Percentiles rank a stretch among this genome's conserved stretches.
Evolutionary conservation across 1,140 invertebrate genomes (phyloP).

Genomic region (Rhynchophorus ferrugineus): DNA sequence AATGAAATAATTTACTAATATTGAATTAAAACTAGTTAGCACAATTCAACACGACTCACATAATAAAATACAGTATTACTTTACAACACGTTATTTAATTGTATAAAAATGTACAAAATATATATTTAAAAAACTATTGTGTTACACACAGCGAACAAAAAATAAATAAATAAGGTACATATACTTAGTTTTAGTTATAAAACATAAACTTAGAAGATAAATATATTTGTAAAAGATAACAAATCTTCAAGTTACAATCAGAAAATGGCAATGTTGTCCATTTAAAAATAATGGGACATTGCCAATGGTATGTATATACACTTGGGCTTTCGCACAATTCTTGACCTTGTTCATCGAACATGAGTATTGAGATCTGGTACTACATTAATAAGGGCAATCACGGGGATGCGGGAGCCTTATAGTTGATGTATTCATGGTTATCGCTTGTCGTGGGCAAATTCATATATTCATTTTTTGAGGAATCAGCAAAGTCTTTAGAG

Average conservation of each 20-base stretch:
- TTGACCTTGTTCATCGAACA: too few species aligned
- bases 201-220: too few species aligned
- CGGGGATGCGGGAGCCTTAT: conserved; percentile 13
- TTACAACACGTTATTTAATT: conserved; percentile 7
- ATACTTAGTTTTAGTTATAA: too few species aligned
- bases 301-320: too few species aligned
- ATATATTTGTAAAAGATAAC: conserved; percentile 24
- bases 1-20: too few species aligned
- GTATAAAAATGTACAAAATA: conserved; percentile 30
- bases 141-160: conserved; percentile 19
- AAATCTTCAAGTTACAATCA: conserved; percentile 15
- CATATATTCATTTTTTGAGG: conserved; percentile 20
- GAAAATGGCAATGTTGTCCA: conserved; percentile 7
- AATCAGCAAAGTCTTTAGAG: neutral
- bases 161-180: conserved; percentile 24
- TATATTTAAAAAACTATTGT: conserved; percentile 26
- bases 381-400: too few species aligned
- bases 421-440: conserved; percentile 26
- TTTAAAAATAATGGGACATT: too few species aligned
- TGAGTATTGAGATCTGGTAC: too few species aligned
- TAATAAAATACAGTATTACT: conserved; percentile 1
- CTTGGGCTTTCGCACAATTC: too few species aligned
- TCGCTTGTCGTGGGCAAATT: conserved; percentile 15
- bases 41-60: too few species aligned
- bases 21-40: too few species aligned